Percentiles rank a stretch among this genome's conserved stretches.
Evolutionary conservation across 2,888 invertebrate species (phyloP).

Genomic region (Melanostoma scalare): DNA sequence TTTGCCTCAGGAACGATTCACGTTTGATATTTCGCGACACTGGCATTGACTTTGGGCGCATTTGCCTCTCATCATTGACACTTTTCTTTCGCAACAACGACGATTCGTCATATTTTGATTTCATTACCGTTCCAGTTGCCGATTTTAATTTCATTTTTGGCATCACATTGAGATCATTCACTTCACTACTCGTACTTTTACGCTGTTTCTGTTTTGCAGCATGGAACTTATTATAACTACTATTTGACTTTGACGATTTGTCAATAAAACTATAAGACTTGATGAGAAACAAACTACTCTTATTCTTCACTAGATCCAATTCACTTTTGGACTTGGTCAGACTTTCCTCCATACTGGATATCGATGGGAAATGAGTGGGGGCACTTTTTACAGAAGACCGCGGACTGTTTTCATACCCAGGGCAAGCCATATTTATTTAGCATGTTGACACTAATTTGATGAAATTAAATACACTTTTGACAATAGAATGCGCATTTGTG

Average conservation of each 20-base stretch:
- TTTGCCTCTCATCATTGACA: constrained; percentile 4
- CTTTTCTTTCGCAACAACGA: constrained; percentile 50
- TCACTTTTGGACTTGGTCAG: constrained; percentile 59
- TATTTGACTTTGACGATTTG: constrained; percentile 48
- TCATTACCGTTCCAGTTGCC: constrained; percentile 15
- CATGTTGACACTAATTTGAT: constrained; percentile 21
- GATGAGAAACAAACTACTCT: constrained; percentile 76
- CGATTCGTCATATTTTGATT: constrained; percentile 49
- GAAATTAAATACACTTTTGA: constrained; percentile 17
- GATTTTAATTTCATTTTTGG: constrained; percentile 46
- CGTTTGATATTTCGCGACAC: constrained; percentile 74
- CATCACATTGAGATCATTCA: constrained; percentile 42
- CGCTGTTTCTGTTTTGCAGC: constrained; percentile 22
- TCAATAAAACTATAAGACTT: constrained; percentile 77
- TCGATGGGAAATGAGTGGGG: neutral
- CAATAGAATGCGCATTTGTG: neutral
- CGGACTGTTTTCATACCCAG: constrained; percentile 40
- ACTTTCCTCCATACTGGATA: constrained; percentile 17
- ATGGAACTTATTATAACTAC: constrained; percentile 24
- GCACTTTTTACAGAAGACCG: constrained; percentile 34
- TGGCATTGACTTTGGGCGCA: constrained; percentile 56
- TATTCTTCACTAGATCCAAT: constrained; percentile 76
- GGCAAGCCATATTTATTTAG: constrained; percentile 49
- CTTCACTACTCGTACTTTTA: constrained; percentile 3
- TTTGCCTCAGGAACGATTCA: constrained; percentile 78